Base-by-base conservation (phyloP, 2,797 vertebrate genomes). In the Pseudotriccus pelzelni region DNA sequence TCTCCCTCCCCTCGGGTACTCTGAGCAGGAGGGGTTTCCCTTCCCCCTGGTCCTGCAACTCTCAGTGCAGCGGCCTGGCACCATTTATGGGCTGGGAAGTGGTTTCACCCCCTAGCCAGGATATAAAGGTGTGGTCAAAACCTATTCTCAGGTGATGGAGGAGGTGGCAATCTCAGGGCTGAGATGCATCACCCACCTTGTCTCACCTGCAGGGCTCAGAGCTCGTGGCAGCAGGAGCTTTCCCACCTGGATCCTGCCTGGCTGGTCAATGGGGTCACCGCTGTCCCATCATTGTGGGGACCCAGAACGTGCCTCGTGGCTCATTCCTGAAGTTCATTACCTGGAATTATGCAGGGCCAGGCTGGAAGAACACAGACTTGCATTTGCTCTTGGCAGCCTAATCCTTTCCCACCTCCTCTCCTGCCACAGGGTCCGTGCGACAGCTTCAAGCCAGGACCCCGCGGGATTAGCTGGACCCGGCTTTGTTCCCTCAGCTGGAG, bases 171-270 rank as follows among this genome's bases (percentile, higher is more conserved):
- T 16, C 44, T 23, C 3, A 0, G 23, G 63, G 69, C 7, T 49
- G 47, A 36, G 16, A 3, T 8, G n/a, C 18, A 12, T 3, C 1
- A 0, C 14, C 12, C 5, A 5, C 1, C 0, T 5, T 37, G 34
- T 49, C 83, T 56, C 44, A 15, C 12, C 73, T 28, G 36, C 52
- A 39, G n/a, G 68, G 32, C 52, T 28, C 24, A 10, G 27, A 36
- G 25, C 67, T 34, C 0, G 1, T 25, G 62, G 24, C 30, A n/a
- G 20, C 5, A 23, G 36, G 10, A 53, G 30, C 41, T 76, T 55
- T 76, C 18, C 58, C 21, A 13, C 3, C 0, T 28, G 50, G 17
- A 11, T 74, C 66, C 23, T 39, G 43, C 39, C 7, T 3, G n/a
- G 21, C 49, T 63, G 59, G 7, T 67, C 47, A 10, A 2, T 0